These are phyloP conservation scores for Heteromurus nitidus DNA, from an alignment of 2,888 invertebrate species.

Conservation along the genomic window DNA sequence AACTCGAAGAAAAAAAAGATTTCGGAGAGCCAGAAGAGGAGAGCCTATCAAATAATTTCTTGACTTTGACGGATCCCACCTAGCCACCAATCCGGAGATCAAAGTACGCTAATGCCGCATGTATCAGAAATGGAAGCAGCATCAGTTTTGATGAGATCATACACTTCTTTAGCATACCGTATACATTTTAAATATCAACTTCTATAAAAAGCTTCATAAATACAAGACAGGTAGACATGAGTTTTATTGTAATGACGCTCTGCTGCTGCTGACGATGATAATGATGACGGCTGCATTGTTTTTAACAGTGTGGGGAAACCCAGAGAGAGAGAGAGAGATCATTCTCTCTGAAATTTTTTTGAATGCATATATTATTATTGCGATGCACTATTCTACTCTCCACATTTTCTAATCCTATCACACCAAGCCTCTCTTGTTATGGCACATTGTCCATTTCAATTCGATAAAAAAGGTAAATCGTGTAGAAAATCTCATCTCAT, in stretches of 20 bases:
- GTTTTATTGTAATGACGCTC: constrained; percentile 13
- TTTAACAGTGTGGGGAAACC: constrained; percentile 39
- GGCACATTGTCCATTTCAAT: neutral
- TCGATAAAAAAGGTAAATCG: constrained; percentile 18
- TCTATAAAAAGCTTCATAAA: neutral
- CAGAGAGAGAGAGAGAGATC: too few species aligned
- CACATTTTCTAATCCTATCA: neutral
- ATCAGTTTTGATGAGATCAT: neutral
- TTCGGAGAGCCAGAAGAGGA: too few species aligned
- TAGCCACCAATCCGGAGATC: neutral
- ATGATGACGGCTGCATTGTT: constrained; percentile 29
- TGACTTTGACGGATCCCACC: too few species aligned
- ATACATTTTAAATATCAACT: neutral
- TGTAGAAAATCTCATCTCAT: constrained; percentile 20
- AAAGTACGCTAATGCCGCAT: constrained; percentile 5
- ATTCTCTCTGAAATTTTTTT: neutral
- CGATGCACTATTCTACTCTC: neutral
- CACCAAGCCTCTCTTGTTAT: too few species aligned
- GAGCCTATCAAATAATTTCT: too few species aligned
- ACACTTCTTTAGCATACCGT: too few species aligned
- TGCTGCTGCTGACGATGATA: neutral
- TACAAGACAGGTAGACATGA: neutral
- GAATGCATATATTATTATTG: neutral
- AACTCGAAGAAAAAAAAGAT: too few species aligned
- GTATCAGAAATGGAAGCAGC: neutral